A percentile compares a stretch with the other conserved stretches of the same genome.
Evolutionary conservation across 2,113 vertebrate genomes (phyloP).

Genomic region (Mobula hypostoma): DNA sequence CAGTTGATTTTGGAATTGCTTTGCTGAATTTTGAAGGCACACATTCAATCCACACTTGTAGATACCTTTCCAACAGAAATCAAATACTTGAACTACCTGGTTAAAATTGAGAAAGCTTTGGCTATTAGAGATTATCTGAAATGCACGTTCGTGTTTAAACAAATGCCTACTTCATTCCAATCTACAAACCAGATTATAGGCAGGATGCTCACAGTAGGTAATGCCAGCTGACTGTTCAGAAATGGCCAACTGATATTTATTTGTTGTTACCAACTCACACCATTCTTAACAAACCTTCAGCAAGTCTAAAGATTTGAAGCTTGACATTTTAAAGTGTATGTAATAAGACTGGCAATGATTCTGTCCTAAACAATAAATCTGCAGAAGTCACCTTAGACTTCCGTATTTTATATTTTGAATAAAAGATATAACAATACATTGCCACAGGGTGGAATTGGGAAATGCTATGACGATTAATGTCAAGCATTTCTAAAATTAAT

Average conservation of each 20-base stretch:
- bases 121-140: neutral
- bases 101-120: neutral
- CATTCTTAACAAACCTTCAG: neutral
- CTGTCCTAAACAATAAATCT: neutral
- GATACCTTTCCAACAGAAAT: neutral
- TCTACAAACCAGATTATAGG: neutral
- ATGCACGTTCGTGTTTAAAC: neutral
- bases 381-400: too few species aligned
- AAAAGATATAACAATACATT: too few species aligned
- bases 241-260: neutral
- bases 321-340: neutral
- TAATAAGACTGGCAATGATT: neutral
- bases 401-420: too few species aligned
- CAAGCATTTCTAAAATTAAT: neutral
- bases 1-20: too few species aligned
- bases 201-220: neutral
- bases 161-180: neutral
- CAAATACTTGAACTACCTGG: neutral
- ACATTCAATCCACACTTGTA: too few species aligned
- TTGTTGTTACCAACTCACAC: neutral
- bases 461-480: neutral
- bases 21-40: too few species aligned
- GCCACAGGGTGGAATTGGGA: too few species aligned
- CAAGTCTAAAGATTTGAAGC: neutral
- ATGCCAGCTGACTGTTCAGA: neutral